phyloP scores from a whole-genome alignment of 1,140 invertebrate species.

The Hyles euphorbiae region DNA sequence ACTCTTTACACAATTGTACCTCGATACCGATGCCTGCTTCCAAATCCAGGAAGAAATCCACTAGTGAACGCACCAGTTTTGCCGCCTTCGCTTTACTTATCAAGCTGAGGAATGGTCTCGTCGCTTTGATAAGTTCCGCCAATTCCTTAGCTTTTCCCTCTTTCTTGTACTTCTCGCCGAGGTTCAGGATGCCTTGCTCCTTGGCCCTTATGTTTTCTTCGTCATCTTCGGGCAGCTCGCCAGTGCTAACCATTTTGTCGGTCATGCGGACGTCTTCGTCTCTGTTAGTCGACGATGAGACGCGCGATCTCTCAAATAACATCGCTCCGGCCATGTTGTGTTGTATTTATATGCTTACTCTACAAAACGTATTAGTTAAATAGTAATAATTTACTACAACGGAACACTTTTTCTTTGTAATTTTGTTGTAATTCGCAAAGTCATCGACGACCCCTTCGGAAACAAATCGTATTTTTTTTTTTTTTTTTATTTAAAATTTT shows the following conservation, averaged over 20 bases:
- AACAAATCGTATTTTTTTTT: constrained; percentile 72
- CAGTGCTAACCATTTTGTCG: constrained; percentile 83
- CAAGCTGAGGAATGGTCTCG: constrained; percentile 93
- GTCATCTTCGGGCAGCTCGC: constrained; percentile 84
- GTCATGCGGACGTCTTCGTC: constrained; percentile 82
- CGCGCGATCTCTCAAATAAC: constrained; percentile 88
- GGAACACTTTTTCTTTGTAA: constrained; percentile 69
- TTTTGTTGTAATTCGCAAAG: constrained; percentile 70
- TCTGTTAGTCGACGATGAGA: constrained; percentile 81
- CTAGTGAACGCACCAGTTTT: constrained; percentile 96
- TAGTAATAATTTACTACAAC: constrained; percentile 57
- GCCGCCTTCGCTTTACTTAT: constrained; percentile 99
- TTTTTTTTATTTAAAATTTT: too few species aligned
- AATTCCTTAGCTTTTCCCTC: constrained; percentile 95
- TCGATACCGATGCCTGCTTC: constrained; percentile 95
- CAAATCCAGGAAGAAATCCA: constrained; percentile 98
- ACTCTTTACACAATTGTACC: constrained; percentile 94
- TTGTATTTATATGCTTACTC: constrained; percentile 61
- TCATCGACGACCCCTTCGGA: constrained; percentile 71
- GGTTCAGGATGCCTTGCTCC: constrained; percentile 92
- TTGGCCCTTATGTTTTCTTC: constrained; percentile 92
- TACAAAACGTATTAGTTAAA: constrained; percentile 54
- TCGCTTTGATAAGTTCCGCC: constrained; percentile 94
- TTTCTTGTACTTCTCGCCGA: constrained; percentile 93
- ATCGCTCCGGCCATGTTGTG: constrained; percentile 89